Evolutionary conservation across 37 sponge, comb jelly and placozoan genomes (phyloP).

Genomic region (Beroe forskalii): DNA sequence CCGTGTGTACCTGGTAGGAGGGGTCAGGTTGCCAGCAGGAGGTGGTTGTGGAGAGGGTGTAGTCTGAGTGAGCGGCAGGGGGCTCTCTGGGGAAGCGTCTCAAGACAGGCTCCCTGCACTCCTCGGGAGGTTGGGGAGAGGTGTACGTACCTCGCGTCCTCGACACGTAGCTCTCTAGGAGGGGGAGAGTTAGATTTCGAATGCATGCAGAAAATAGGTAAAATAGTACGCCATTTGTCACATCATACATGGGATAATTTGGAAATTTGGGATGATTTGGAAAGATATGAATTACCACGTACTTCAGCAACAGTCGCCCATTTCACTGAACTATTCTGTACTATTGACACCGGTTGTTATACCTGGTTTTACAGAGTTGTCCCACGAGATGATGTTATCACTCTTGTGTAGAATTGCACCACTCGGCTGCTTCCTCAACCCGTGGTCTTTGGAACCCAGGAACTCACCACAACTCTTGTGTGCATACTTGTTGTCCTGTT

Average conservation of each 20-base stretch:
- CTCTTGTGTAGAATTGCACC: slow-evolving; percentile 25
- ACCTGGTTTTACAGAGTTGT: not conserved
- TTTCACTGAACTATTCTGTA: too few species aligned
- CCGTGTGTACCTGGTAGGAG: not conserved
- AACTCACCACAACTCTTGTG: slow-evolving; percentile 42
- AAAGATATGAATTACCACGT: too few species aligned
- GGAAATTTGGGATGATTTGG: too few species aligned
- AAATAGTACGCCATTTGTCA: too few species aligned
- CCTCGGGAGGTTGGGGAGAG: not conserved
- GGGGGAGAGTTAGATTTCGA: too few species aligned
- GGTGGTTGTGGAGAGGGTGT: slow-evolving; percentile 37
- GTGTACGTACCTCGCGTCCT: slow-evolving; percentile 32
- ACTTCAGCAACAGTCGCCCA: too few species aligned
- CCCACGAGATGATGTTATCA: slow-evolving; percentile 49
- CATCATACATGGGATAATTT: too few species aligned
- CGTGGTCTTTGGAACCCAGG: slow-evolving; percentile 11
- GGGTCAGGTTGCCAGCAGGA: slow-evolving; percentile 34
- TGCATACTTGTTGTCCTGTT: slow-evolving; percentile 64
- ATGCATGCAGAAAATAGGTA: too few species aligned
- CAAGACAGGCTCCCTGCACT: not conserved
- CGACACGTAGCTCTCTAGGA: not conserved
- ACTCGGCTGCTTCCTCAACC: not conserved
- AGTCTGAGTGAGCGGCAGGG: not conserved
- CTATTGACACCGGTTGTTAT: too few species aligned
- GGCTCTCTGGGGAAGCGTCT: not conserved